A percentile compares a stretch with the other conserved stretches of the same genome.
Conservation (phyloP, 2,797 vertebrate genomes). For the Cuniculus paca region DNA sequence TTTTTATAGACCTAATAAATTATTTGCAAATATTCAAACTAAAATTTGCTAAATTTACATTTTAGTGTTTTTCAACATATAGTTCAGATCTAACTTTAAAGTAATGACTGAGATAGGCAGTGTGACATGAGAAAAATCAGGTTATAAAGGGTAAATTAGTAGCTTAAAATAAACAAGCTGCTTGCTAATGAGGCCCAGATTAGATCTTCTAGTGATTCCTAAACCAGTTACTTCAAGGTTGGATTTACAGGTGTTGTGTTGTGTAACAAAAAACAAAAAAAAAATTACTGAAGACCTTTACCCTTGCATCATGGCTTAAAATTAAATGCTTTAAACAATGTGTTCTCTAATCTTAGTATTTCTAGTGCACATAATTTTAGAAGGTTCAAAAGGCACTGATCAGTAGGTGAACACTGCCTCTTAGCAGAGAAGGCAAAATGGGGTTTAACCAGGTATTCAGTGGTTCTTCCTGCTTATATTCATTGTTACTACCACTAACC, state of each 20-base stretch:
- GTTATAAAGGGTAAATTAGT: slow-evolving; percentile 19
- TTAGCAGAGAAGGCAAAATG: slow-evolving; percentile 22
- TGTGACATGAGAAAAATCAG: not conserved
- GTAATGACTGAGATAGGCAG: not conserved
- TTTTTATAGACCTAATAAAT: not conserved
- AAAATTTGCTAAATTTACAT: slow-evolving; percentile 6
- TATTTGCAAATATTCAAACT: slow-evolving; percentile 59
- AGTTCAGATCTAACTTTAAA: not conserved
- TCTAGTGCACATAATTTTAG: not conserved
- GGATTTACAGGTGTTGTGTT: not conserved
- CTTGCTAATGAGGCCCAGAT: slow-evolving; percentile 4
- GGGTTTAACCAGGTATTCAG: slow-evolving; percentile 47
- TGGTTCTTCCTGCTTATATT: not conserved
- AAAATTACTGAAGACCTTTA: not conserved
- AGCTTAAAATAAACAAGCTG: not conserved
- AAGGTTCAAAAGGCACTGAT: slow-evolving; percentile 23
- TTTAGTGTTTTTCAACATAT: slow-evolving; percentile 36
- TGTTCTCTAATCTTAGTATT: not conserved
- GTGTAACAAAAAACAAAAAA: not conserved
- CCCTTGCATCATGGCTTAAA: slow-evolving; percentile 20
- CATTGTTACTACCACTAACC: not conserved
- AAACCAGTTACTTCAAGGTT: slow-evolving; percentile 5
- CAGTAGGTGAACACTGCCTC: slow-evolving; percentile 2
- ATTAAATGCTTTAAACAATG: not conserved
- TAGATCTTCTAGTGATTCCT: not conserved